Base-by-base conservation (phyloP, 2,113 vertebrate genomes). In the Crotalus helleri region DNA sequence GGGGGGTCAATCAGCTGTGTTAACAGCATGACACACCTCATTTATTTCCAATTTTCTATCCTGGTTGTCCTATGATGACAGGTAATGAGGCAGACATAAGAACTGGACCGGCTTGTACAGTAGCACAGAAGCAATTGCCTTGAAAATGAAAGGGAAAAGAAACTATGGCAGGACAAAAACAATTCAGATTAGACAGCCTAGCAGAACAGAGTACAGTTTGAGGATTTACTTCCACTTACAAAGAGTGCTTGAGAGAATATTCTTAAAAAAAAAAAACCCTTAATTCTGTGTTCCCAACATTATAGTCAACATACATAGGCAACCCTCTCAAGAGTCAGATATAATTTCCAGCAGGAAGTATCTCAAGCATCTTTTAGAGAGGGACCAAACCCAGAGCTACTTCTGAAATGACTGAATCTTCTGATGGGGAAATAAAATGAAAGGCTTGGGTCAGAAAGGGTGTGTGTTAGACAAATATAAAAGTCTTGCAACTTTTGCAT, bases 11-110 rank as follows among this genome's bases (percentile, higher is more conserved):
- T 92, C n/a, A 94, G 49, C 44, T 26, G 69, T 89, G 94, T 85
- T 93, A 5, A 19, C 92, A 57, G 23, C 21, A 59, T 24, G 21
- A 13, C 10, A 94, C 0, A 24, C 6, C 55, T 91, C 69, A 57
- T 95, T 90, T 94, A 88, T 86, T 5, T 88, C 59, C 9, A 92
- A 46, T 8, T 90, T 89, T 92, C 39, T 90, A 69, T 1, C 0
- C 24, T 55, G 12, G 91, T 69, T 23, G n/a, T 1, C 3, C 29
- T 93, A 91, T 46, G 92, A 86, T 49, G 57, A 53, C 61, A 92
- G 0, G 0, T 51, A 92, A 93, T 13, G 21, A 94, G 74, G 2
- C 51, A 90, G 8, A 81, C 69, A 90, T 91, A 95, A 90, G 88
- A 69, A 90, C 39, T 89, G 57, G 26, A 57, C 95, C 33, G 91